Evolutionary conservation across 2,113 vertebrate species (phyloP), one percentile per base, ranked within the genome.

Genomic region (Artemisiospiza belli): DNA sequence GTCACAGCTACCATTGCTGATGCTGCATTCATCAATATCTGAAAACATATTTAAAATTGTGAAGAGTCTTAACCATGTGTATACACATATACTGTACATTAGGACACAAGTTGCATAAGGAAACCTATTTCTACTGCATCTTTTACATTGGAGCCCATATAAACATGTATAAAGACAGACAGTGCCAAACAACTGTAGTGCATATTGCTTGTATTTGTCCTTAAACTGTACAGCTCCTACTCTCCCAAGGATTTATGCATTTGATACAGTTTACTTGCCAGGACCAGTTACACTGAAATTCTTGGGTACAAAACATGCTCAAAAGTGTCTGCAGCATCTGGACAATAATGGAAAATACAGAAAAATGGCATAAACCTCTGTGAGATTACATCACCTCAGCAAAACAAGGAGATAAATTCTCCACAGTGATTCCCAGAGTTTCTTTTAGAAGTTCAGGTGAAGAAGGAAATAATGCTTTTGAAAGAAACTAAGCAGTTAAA

Each of bases 1-100:
- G 86, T 98, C 98, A 46, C 99, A 99, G 98, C 98, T 98, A 5
- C 99, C 99, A 4, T 98, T 99, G 97, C 97, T 98, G 96, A 99
- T 97, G 96, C 99, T 99, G 97, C 99, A 99, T 94, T 99, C 99
- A 68, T 99, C 99, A 47, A 99, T 97, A 84, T 99, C 99, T 99
- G 96, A 57, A 61, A 94, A 94, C 33, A 73, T 19, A 74, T 97
- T 92, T 46, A 30, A 77, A 69, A 49, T 67, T 59, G 74, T n/a
- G 44, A 57, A 37, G 19, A 66, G 28, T 54, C 41, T 89, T 76
- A 77, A 80, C 31, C 12, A 7, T 3, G 33, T 13, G 55, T 19
- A 51, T n/a, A 37, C 14, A 55, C 14, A 7, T 8, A 43, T 9
- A 23, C 30, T 16, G 27, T 61, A 49, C 28, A 52, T 28, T 74